Base-by-base conservation (phyloP, 23 tunicate genomes). In the Trididemnum nubilum region DNA sequence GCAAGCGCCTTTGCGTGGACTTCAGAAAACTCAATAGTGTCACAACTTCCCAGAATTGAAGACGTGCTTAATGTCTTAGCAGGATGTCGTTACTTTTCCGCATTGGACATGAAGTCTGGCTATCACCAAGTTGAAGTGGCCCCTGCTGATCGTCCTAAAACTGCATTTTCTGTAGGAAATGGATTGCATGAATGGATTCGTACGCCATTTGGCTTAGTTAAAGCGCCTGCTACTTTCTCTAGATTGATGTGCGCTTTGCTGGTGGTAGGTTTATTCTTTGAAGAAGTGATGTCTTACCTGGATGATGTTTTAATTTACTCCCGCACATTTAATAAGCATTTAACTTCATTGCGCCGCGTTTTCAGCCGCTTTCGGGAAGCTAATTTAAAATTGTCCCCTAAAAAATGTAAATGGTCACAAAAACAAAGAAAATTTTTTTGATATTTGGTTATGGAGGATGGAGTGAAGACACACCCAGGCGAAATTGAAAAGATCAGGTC, bases 211-310 rank as follows among this genome's bases (percentile, higher is more conserved):
- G 81, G 85, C 9, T 59, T 86, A 9, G 54, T 23, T 9, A 86
- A 86, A 36, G 65, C 85, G 15, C 71, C 91, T 33, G 91, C 91
- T 22, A 67, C 72, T 0, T 86, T 86, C 72, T 64, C 50, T 15
- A 36, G 79, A 3, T 28, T 86, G 36, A 85, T 81, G 87, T 33
- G 51, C 32, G 25, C 7, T 25, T 3, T 77, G 3, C 28, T 77
- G 26, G 5, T 32, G 27, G 37, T 30, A 18, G 69, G 67, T n/a
- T 24, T 67, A 9, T 67, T 25, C 3, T 77, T n/a, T n/a, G 57
- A 77, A 77, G 82, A 57, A 19, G 67, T 54, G 24, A 25, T 77
- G 2, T 38, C 69, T 57, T 57, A 77, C 30, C 37, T 77, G 15
- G 82, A 77, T 25, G 82, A 57, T 25, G 36, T 83, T 33, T 39